A percentile compares a stretch with the other conserved stretches of the same genome.
These are phyloP conservation scores for Linnaemya vulpina DNA, from an alignment of 2,888 invertebrate species.

Conservation along the genomic window DNA sequence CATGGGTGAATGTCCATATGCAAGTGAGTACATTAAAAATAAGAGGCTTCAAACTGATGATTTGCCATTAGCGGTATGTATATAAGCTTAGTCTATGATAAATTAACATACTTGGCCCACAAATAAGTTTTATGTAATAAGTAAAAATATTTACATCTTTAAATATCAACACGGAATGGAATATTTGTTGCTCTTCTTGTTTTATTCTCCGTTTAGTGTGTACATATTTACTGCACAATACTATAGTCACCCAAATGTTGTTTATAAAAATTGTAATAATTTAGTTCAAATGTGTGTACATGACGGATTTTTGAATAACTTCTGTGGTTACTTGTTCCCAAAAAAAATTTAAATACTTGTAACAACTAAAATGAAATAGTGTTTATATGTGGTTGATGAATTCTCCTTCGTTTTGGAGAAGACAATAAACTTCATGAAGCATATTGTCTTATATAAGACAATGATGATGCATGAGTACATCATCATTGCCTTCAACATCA, in stretches of 20 bases:
- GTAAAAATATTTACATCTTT: not conserved
- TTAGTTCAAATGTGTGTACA: not conserved
- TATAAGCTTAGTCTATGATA: too few species aligned
- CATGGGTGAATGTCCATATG: too few species aligned
- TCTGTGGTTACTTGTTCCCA: conserved; percentile 14
- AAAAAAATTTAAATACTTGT: not conserved
- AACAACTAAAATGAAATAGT: not conserved
- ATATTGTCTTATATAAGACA: conserved; percentile 18
- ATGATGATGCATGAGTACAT: conserved; percentile 18
- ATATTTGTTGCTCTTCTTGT: not conserved
- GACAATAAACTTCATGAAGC: conserved; percentile 28
- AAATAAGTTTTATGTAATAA: too few species aligned
- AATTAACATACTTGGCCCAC: too few species aligned
- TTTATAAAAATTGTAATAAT: not conserved
- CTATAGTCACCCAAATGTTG: not conserved
- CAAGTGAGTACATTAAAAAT: too few species aligned
- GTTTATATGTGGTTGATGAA: conserved; percentile 5
- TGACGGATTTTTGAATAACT: conserved; percentile 4
- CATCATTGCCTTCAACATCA: not conserved
- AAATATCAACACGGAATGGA: not conserved
- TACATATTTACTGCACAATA: not conserved
- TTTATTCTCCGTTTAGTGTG: not conserved
- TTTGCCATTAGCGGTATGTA: too few species aligned
- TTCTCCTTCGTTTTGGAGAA: conserved; percentile 6
- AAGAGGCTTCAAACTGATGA: too few species aligned